phyloP scores from a whole-genome alignment of 2,113 vertebrate species.

The Spea bombifrons region DNA sequence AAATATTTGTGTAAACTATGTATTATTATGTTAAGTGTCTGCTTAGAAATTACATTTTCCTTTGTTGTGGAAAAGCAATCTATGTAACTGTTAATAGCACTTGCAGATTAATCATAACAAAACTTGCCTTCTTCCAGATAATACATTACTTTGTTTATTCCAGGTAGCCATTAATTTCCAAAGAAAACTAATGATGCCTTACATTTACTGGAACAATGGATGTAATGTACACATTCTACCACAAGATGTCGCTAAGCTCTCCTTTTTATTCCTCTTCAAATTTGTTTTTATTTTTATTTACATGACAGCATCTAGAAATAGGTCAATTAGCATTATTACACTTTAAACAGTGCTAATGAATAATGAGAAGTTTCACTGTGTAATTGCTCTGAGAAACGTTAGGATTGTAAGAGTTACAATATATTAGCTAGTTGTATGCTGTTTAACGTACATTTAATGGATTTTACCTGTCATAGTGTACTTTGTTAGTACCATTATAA shows the following conservation, averaged over 20 bases:
- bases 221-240: constrained; percentile 55
- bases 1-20: no score
- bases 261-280: constrained; percentile 39
- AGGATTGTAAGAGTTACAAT: background rate
- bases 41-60: no score
- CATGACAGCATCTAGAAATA: background rate
- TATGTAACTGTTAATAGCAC: no score
- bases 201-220: background rate
- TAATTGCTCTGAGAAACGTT: background rate
- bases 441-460: no score
- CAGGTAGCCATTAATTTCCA: background rate
- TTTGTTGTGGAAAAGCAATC: no score
- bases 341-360: background rate
- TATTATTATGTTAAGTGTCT: no score
- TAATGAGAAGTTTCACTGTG: background rate
- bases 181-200: background rate
- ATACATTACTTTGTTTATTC: background rate
- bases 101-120: no score
- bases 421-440: background rate
- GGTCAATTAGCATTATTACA: background rate
- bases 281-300: background rate
- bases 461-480: no score
- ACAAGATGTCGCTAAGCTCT: constrained; percentile 73
- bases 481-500: no score
- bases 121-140: no score